Percentiles rank a stretch among this genome's conserved stretches.
These are phyloP conservation scores for Paguma larvata DNA, from an alignment of 2,797 vertebrate species.

Conservation along the genomic window DNA sequence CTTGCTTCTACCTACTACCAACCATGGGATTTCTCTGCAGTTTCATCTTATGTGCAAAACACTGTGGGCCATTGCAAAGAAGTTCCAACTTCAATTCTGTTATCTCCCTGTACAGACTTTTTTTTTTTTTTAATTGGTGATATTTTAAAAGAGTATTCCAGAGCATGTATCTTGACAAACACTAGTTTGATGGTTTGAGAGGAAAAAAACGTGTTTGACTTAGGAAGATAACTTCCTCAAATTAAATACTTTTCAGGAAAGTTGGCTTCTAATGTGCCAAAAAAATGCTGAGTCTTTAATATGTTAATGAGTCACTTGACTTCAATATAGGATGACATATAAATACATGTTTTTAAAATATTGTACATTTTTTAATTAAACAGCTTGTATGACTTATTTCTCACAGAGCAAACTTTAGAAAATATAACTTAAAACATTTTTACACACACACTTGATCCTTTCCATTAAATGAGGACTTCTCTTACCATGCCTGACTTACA, in stretches of 20 bases:
- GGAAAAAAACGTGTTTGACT: not conserved
- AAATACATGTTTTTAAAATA: constrained; percentile 35
- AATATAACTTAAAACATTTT: constrained; percentile 61
- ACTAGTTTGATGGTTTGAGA: not conserved
- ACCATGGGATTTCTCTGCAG: not conserved
- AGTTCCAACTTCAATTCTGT: not conserved
- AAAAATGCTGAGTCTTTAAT: constrained; percentile 44
- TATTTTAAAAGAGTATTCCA: constrained; percentile 19
- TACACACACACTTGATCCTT: constrained; percentile 55
- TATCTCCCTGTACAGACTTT: not conserved
- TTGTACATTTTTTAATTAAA: constrained; percentile 26
- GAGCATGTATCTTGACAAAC: not conserved
- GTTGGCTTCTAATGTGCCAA: not conserved
- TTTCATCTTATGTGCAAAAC: not conserved
- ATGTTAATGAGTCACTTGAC: not conserved
- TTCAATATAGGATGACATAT: not conserved
- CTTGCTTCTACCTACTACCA: not conserved
- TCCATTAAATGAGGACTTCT: constrained; percentile 71
- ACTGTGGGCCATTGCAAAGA: not conserved
- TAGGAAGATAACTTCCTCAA: not conserved
- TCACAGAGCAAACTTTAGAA: constrained; percentile 15
- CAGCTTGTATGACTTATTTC: constrained; percentile 10
- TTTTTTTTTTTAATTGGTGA: not conserved
- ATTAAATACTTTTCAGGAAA: constrained; percentile 50
- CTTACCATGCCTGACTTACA: constrained; percentile 43